Conservation (phyloP, 2,113 vertebrate genomes). For the Actenoides hombroni region DNA sequence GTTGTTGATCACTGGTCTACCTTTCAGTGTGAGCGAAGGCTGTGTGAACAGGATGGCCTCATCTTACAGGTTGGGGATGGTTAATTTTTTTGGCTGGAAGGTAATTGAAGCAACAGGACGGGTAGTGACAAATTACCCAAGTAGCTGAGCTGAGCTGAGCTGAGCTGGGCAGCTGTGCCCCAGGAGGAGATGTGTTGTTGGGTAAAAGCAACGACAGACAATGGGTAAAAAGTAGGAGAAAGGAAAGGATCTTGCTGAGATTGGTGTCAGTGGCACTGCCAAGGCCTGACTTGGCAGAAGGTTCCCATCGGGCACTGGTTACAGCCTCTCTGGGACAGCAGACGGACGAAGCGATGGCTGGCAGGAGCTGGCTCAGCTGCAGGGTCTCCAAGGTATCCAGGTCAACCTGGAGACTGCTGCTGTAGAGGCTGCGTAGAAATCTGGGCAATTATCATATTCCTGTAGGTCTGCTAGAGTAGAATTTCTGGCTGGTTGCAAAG, state of each 20-base stretch:
- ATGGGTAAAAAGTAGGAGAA: background rate
- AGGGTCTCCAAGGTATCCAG: background rate
- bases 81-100: background rate
- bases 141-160: background rate
- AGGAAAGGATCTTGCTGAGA: background rate
- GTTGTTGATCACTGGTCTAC: background rate
- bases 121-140: background rate
- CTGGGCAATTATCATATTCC: background rate
- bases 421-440: background rate
- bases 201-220: background rate
- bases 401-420: background rate
- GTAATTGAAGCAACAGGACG: background rate
- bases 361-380: background rate
- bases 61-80: slow-evolving; percentile 4
- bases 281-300: background rate
- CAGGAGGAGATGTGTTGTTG: background rate
- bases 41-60: slow-evolving; percentile 16
- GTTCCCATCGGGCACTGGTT: background rate
- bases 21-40: background rate
- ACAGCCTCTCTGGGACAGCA: background rate
- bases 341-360: background rate
- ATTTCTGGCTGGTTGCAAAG: background rate
- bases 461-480: background rate
- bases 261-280: background rate
- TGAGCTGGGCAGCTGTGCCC: background rate